Base-by-base conservation (phyloP, 2,113 vertebrate species). In the Gobiocypris rarus region DNA sequence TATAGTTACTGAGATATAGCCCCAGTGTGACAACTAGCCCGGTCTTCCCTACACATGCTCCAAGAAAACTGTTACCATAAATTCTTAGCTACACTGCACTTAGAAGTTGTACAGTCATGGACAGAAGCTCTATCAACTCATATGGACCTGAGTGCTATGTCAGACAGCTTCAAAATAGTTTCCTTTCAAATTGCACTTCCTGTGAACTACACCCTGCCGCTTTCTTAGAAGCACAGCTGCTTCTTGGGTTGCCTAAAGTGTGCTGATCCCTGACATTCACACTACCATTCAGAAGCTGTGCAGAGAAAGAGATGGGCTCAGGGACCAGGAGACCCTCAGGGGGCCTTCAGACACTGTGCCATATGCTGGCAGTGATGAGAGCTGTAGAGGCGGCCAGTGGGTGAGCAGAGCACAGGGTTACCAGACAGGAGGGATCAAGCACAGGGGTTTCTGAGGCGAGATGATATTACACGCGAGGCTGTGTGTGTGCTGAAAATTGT, bases 341-440 rank as follows among this genome's bases (percentile, higher is more conserved):
- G 67, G 52, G 56, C n/a, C 73, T 63, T 58, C 59, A 52, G 50
- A 59, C 71, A 9, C 54, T 26, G 71, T 24, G 56, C 82, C 78
- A 81, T 81, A 67, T 67, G 59, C 45, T 71, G 74, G 75, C 52
- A 78, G 54, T 9, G 75, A 70, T 17, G 56, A 43, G 84, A 34
- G 78, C 79, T 63, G 43, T 22, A 43, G 54, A 34, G 48, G 58
- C 50, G 24, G 28, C 48, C 77, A 81, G 83, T 28, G 67, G 71
- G 73, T 67, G 86, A 81, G 41, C 22, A 74, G 50, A 74, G 22
- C 80, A 34, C 71, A 26, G 45, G 70, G 67, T 65, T 17, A 15
- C 58, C 77, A 76, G 74, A 22, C 56, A 81, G 83, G 41, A 56
- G 76, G 71, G 82, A 75, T 26, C 22, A 73, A 19, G 59, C 79